Evolutionary conservation across 2,113 vertebrate genomes (phyloP).

Genomic region (Lutjanus erythropterus): DNA sequence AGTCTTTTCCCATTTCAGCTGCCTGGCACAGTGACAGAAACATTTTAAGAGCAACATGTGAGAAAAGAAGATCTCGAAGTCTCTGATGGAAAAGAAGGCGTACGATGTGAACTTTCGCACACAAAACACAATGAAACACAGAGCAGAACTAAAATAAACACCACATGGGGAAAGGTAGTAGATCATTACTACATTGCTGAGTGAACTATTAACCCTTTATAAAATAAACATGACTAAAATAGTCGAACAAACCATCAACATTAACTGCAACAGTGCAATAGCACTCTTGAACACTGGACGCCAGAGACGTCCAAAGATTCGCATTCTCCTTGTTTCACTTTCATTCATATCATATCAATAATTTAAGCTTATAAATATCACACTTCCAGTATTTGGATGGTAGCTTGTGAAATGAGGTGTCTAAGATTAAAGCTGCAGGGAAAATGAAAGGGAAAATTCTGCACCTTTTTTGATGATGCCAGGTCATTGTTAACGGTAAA

Average conservation of each 20-base stretch:
- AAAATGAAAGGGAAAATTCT: too few species aligned
- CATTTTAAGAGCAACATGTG: not conserved
- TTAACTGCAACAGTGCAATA: not conserved
- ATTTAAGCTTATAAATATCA: not conserved
- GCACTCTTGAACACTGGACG: not conserved
- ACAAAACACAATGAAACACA: conserved; percentile 30
- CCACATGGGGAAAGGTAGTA: not conserved
- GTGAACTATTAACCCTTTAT: conserved; percentile 40
- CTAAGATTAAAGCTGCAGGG: too few species aligned
- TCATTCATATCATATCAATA: not conserved
- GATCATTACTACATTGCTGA: conserved; percentile 27
- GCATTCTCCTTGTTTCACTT: not conserved
- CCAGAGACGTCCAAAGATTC: not conserved
- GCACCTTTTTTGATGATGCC: too few species aligned
- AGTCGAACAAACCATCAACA: conserved; percentile 5
- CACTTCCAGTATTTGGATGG: too few species aligned
- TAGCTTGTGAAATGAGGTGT: too few species aligned
- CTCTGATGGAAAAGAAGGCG: not conserved
- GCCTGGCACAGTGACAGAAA: not conserved
- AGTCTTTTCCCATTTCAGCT: not conserved
- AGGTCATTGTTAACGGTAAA: too few species aligned
- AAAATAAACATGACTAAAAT: conserved; percentile 8
- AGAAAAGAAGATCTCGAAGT: not conserved
- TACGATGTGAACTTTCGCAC: conserved; percentile 17
- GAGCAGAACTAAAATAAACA: conserved; percentile 42